Percentiles rank a stretch among this genome's conserved stretches.
Evolutionary conservation across 2,797 vertebrate species (phyloP).

Genomic region (Ctenopoma kingsleyae): DNA sequence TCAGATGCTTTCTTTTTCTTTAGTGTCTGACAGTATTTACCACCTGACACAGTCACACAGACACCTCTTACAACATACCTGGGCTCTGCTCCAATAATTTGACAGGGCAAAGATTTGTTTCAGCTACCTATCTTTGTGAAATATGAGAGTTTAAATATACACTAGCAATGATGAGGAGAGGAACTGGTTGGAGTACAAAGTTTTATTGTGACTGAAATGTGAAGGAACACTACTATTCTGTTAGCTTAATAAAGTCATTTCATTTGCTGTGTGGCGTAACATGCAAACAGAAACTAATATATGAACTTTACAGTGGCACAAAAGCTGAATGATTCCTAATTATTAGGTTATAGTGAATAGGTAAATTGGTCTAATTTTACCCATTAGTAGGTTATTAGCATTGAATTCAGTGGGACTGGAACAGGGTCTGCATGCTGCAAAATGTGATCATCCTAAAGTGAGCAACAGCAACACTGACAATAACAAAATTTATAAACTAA

Average conservation of each 20-base stretch:
- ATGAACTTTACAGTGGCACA: slow-evolving; percentile 36
- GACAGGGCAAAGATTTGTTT: slow-evolving; percentile 27
- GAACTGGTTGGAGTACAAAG: slow-evolving; percentile 56
- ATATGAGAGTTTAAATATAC: slow-evolving; percentile 16
- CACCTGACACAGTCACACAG: not conserved
- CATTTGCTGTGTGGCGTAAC: slow-evolving; percentile 40
- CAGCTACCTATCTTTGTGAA: slow-evolving; percentile 1
- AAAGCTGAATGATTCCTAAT: slow-evolving; percentile 34
- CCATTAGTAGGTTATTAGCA: slow-evolving; percentile 48
- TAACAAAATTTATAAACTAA: slow-evolving; percentile 44
- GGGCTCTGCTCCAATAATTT: slow-evolving; percentile 11
- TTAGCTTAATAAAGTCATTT: slow-evolving; percentile 43
- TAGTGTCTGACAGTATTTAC: slow-evolving; percentile 20
- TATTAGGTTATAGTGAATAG: slow-evolving; percentile 22
- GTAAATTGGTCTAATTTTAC: slow-evolving; percentile 31
- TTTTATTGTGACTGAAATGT: slow-evolving; percentile 75
- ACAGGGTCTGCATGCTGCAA: slow-evolving; percentile 68
- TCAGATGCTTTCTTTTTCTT: slow-evolving; percentile 13
- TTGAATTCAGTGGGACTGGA: slow-evolving; percentile 43
- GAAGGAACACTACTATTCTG: slow-evolving; percentile 49
- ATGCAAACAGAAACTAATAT: slow-evolving; percentile 59
- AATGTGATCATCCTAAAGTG: too few species aligned
- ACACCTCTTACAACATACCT: slow-evolving; percentile 15
- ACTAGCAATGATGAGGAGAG: slow-evolving; percentile 31
- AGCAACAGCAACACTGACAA: slow-evolving; percentile 55